phyloP scores from a whole-genome alignment of 2,113 vertebrate species.

The Nothoprocta perdicaria region DNA sequence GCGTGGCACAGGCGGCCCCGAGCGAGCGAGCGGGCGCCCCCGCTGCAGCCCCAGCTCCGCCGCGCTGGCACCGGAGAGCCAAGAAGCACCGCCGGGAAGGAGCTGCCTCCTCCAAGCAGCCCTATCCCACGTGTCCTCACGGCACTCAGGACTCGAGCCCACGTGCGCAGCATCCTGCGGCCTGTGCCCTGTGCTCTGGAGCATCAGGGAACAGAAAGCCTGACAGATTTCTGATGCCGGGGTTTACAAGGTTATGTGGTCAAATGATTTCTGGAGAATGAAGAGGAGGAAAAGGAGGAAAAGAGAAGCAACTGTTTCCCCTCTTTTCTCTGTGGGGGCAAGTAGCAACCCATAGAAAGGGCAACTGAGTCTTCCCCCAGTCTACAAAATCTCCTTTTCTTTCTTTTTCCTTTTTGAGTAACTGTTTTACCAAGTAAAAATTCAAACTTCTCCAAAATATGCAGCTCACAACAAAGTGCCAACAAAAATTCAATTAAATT shows the following conservation, averaged over 20 bases:
- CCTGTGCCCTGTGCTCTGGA: not conserved
- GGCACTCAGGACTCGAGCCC: not conserved
- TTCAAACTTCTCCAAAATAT: not conserved
- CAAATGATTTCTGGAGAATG: not conserved
- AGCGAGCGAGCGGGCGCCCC: too few relatives aligned
- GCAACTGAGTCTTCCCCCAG: rapidly evolving
- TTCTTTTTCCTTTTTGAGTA: not conserved
- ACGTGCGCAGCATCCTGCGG: rapidly evolving
- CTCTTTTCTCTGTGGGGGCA: not conserved
- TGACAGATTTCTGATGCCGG: not conserved
- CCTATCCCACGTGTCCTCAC: rapidly evolving
- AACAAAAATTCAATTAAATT: slow-evolving; percentile 31
- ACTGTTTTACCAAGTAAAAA: not conserved
- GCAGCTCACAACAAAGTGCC: not conserved
- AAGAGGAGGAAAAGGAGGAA: not conserved
- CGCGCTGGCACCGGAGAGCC: not conserved
- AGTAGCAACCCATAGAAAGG: not conserved
- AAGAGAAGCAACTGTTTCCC: rapidly evolving
- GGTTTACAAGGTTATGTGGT: not conserved
- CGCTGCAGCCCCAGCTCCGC: not conserved
- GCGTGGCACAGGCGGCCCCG: too few relatives aligned
- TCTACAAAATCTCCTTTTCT: not conserved
- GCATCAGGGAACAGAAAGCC: not conserved
- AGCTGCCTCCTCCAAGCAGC: not conserved
- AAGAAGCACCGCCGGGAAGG: not conserved